Percentiles rank a stretch among this genome's conserved stretches.
Conservation (phyloP, 2,888 invertebrate genomes). For the Sthenelais limicola region DNA sequence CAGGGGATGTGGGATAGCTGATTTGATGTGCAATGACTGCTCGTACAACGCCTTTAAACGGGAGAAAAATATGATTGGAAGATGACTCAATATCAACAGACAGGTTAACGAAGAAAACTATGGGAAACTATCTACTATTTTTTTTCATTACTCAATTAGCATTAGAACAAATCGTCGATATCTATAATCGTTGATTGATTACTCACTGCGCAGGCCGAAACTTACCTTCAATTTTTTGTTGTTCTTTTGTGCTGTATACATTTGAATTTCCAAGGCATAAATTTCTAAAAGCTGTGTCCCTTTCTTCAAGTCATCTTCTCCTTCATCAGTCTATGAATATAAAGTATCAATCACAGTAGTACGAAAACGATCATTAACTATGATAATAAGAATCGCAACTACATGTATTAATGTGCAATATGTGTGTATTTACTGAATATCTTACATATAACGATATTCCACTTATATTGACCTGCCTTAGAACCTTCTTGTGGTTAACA, state of each 20-base stretch:
- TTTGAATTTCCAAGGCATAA: conserved; percentile 98
- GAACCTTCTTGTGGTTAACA: too few relatives aligned
- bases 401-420: too few relatives aligned
- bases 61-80: conserved; percentile 39
- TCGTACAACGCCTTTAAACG: conserved; percentile 92
- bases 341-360: too few relatives aligned
- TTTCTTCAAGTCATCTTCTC: conserved; percentile 97
- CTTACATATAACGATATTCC: too few relatives aligned
- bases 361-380: too few relatives aligned
- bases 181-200: background rate
- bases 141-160: background rate
- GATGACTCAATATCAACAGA: background rate
- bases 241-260: conserved; percentile 99
- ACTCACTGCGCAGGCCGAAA: background rate
- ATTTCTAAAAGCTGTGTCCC: conserved; percentile 97
- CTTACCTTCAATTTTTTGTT: conserved; percentile 87
- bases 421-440: too few relatives aligned
- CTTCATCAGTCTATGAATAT: conserved; percentile 88
- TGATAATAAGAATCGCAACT: too few relatives aligned
- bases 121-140: background rate
- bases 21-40: conserved; percentile 97
- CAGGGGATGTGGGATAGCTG: conserved; percentile 99
- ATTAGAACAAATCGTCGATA: too few relatives aligned
- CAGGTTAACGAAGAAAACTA: background rate
- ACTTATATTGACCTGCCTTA: too few relatives aligned